Conservation (phyloP, 2,888 invertebrate species). For the Acanthosepion lycidas region DNA sequence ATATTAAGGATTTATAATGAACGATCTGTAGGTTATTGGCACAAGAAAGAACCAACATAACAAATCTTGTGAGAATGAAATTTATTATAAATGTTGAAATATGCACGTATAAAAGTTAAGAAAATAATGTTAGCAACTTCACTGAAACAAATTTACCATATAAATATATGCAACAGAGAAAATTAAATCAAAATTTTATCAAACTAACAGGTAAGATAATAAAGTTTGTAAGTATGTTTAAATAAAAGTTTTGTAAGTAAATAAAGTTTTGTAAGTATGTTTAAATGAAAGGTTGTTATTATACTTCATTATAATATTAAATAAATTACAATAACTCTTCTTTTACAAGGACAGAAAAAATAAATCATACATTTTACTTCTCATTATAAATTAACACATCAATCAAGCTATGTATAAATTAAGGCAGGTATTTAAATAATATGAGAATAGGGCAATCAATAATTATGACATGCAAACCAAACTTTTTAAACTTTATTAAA, state of each 20-base stretch:
- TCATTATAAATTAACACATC: background rate
- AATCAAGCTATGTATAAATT: background rate
- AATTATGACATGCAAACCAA: background rate
- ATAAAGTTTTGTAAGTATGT: no score
- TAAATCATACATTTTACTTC: background rate
- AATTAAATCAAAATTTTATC: background rate
- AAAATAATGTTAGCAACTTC: no score
- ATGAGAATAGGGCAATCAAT: background rate
- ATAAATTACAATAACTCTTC: background rate
- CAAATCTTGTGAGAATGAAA: background rate
- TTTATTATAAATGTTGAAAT: background rate
- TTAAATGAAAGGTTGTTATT: background rate
- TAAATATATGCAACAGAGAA: background rate
- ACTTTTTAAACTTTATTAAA: slow-evolving; percentile 17
- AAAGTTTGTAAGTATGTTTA: background rate
- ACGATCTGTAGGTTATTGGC: background rate
- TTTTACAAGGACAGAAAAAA: background rate
- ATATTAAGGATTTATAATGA: background rate
- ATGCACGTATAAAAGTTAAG: background rate
- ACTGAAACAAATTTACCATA: no score
- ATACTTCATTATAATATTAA: no score
- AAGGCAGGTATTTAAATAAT: background rate
- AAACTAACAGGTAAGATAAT: background rate
- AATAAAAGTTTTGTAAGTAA: background rate
- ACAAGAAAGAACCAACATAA: background rate